Percentiles rank a stretch among this genome's conserved stretches.
phyloP scores from a whole-genome alignment of 2,113 vertebrate genomes.

The Corapipo altera region DNA sequence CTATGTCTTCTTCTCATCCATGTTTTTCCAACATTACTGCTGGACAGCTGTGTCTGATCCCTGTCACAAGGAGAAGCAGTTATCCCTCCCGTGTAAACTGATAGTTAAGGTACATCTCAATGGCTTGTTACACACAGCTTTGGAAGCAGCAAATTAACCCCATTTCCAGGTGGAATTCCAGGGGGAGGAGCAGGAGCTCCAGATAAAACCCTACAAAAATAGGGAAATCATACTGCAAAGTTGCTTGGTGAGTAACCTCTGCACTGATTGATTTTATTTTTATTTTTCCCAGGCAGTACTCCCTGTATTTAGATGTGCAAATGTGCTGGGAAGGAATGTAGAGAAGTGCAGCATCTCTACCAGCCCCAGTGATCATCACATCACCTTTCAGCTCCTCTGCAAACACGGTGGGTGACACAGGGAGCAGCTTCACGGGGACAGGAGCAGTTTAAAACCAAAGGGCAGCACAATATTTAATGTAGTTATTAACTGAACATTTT shows the following conservation, averaged over 20 bases:
- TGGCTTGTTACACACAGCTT: background rate
- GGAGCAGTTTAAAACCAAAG: background rate
- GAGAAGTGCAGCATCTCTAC: conserved; percentile 85
- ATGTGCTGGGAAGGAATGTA: conserved; percentile 85
- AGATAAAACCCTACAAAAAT: background rate
- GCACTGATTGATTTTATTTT: background rate
- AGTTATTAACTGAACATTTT: background rate
- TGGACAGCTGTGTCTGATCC: conserved; percentile 43
- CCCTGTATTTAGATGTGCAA: conserved; percentile 85
- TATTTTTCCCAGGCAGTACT: conserved; percentile 79
- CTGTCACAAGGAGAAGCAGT: background rate
- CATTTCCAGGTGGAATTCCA: background rate
- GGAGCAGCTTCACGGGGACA: background rate
- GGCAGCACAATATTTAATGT: background rate
- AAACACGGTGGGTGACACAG: conserved; percentile 80
- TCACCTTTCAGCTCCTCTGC: conserved; percentile 87
- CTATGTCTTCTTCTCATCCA: conserved; percentile 84
- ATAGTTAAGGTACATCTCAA: conserved; percentile 82
- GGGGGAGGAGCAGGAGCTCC: background rate
- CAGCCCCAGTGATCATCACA: conserved; percentile 35
- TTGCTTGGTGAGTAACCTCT: background rate
- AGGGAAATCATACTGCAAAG: background rate
- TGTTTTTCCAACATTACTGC: conserved; percentile 89
- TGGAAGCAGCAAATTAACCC: background rate
- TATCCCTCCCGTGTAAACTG: conserved; percentile 80